These are phyloP conservation scores for Paraplagusia blochii DNA, from an alignment of 2,113 vertebrate species.

Conservation along the genomic window DNA sequence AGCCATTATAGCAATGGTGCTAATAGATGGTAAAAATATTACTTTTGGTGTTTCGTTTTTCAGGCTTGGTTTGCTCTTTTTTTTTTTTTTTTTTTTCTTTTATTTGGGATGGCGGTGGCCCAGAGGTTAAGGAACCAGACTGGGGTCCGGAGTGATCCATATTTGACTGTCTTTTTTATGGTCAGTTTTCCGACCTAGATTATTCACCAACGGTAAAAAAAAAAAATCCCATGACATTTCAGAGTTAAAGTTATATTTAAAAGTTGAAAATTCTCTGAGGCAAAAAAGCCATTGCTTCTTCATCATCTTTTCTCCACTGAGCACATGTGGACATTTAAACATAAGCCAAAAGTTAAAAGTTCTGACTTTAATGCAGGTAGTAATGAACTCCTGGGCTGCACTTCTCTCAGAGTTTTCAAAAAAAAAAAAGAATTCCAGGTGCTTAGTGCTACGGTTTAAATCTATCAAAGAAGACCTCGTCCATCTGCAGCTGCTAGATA, in stretches of 20 bases:
- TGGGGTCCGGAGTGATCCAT: no score
- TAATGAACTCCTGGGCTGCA: constrained; percentile 40
- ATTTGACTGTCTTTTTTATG: constrained; percentile 4
- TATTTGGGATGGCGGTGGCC: no score
- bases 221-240: no score
- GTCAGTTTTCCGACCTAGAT: no score
- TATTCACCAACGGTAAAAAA: no score
- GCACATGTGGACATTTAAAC: constrained; percentile 52
- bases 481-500: constrained; percentile 67
- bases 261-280: constrained; percentile 1
- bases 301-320: constrained; percentile 36
- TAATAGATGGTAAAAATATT: no score
- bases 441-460: constrained; percentile 22
- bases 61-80: no score
- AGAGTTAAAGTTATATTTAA: no score
- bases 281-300: not conserved
- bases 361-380: constrained; percentile 47
- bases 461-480: constrained; percentile 52
- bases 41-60: no score
- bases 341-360: constrained; percentile 53
- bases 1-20: no score
- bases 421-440: constrained; percentile 47
- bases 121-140: no score
- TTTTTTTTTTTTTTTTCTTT: no score
- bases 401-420: constrained; percentile 28